Evolutionary conservation across 2,888 invertebrate species (phyloP).

Genomic region (Lordiphosa andalusiaca): DNA sequence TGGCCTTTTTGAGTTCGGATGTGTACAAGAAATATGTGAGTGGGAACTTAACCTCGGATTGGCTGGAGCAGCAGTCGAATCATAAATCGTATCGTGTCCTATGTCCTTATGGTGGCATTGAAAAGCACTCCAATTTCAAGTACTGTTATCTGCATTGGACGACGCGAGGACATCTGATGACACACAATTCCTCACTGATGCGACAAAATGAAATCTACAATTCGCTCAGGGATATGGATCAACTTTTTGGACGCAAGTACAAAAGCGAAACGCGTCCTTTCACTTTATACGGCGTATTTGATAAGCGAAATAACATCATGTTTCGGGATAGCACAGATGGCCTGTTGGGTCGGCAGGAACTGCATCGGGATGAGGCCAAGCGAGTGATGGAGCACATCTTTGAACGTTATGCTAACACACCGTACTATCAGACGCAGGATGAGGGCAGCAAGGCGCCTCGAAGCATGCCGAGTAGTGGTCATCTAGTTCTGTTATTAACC

Average conservation of each 20-base stretch:
- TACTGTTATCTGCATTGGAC: constrained; percentile 86
- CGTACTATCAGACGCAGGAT: constrained; percentile 54
- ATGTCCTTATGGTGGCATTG: constrained; percentile 81
- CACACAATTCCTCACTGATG: constrained; percentile 81
- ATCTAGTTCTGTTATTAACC: constrained; percentile 8
- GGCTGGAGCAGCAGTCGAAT: constrained; percentile 77
- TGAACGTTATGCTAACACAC: constrained; percentile 59
- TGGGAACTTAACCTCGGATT: constrained; percentile 80
- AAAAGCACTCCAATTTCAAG: constrained; percentile 71
- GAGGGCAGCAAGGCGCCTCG: constrained; percentile 9
- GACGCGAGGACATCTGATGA: constrained; percentile 85
- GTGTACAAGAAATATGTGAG: constrained; percentile 84
- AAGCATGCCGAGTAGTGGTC: constrained; percentile 3
- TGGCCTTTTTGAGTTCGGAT: constrained; percentile 87
- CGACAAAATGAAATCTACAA: constrained; percentile 86
- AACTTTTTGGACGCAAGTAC: constrained; percentile 85
- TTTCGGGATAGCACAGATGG: constrained; percentile 81
- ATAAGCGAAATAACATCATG: constrained; percentile 84
- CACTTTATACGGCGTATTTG: constrained; percentile 86
- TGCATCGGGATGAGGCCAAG: constrained; percentile 70
- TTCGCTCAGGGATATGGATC: constrained; percentile 86
- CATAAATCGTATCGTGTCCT: constrained; percentile 82
- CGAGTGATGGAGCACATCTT: constrained; percentile 78
- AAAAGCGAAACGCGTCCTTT: constrained; percentile 84
- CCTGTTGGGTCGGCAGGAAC: constrained; percentile 67